A percentile compares a stretch with the other conserved stretches of the same genome.
These are phyloP conservation scores for Valencia hispanica DNA, from an alignment of 2,797 vertebrate genomes.

Conservation along the genomic window DNA sequence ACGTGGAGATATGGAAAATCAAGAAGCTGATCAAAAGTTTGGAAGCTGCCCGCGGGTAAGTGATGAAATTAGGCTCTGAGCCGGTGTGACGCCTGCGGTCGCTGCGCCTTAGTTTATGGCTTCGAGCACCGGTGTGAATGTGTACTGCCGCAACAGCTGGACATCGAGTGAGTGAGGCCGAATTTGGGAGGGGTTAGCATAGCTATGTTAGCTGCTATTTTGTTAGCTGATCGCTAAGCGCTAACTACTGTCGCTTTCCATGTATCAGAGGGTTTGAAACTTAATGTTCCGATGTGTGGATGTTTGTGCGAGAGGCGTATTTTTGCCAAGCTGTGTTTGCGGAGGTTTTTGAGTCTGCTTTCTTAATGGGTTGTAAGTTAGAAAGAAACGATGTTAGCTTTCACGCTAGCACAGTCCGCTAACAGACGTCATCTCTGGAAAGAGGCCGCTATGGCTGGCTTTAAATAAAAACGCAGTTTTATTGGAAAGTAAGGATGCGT, in stretches of 20 bases:
- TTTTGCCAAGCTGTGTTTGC: neutral
- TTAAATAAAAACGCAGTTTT: slow-evolving; percentile 62
- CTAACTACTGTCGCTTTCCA: slow-evolving; percentile 25
- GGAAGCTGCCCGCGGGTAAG: slow-evolving; percentile 96
- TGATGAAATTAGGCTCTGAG: neutral
- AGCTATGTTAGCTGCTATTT: slow-evolving; percentile 47
- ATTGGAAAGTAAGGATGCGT: slow-evolving; percentile 37
- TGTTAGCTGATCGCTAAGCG: slow-evolving; percentile 47
- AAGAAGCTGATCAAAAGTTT: slow-evolving; percentile 99
- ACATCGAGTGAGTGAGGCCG: slow-evolving; percentile 62
- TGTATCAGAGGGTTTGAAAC: neutral
- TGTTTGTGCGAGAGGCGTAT: neutral
- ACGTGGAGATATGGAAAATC: slow-evolving; percentile 99
- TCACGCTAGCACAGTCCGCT: slow-evolving; percentile 46
- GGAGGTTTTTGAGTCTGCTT: neutral
- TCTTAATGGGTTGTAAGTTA: neutral
- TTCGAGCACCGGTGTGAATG: slow-evolving; percentile 13
- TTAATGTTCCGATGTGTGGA: neutral
- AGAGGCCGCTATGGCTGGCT: slow-evolving; percentile 71
- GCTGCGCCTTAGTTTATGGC: neutral
- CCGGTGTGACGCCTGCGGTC: fast-evolving
- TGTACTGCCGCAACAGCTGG: slow-evolving; percentile 65
- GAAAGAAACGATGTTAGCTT: slow-evolving; percentile 20
- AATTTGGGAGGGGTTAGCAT: slow-evolving; percentile 81
- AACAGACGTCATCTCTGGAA: slow-evolving; percentile 72